phyloP scores from a whole-genome alignment of 2,797 vertebrate genomes.

The Falco rusticolus region DNA sequence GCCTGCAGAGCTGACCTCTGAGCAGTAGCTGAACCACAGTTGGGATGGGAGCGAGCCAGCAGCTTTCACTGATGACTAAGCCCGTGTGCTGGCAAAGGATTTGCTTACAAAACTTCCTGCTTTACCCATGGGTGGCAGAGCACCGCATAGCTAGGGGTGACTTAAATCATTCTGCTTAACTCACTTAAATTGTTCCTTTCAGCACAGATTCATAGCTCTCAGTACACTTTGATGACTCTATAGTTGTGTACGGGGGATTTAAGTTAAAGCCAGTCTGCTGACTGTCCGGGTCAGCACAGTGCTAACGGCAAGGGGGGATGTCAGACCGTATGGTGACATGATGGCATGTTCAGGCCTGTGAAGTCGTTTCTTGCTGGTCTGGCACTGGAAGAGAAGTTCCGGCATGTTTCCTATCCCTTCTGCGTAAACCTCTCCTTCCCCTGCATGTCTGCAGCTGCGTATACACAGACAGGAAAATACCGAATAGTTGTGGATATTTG shows the following conservation, averaged over 20 bases:
- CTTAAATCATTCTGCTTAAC: slow-evolving; percentile 24
- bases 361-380: background rate
- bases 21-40: slow-evolving; percentile 50
- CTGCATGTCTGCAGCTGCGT: background rate
- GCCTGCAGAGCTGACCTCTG: slow-evolving; percentile 65
- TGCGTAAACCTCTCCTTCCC: background rate
- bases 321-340: rapidly evolving
- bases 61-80: slow-evolving; percentile 59
- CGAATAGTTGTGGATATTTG: background rate
- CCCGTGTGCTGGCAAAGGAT: slow-evolving; percentile 11
- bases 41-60: slow-evolving; percentile 60
- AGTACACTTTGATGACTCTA: background rate
- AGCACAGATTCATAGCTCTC: background rate
- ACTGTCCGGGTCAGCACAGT: rapidly evolving
- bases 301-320: background rate
- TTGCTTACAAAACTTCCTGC: slow-evolving; percentile 39
- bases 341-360: rapidly evolving
- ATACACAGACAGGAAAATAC: background rate
- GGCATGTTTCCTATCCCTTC: background rate
- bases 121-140: slow-evolving; percentile 49
- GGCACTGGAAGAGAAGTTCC: background rate
- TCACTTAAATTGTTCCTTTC: slow-evolving; percentile 25
- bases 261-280: background rate
- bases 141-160: slow-evolving; percentile 27
- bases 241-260: background rate